Conservation (phyloP, 2,113 vertebrate genomes). For the Enhydra lutris region DNA sequence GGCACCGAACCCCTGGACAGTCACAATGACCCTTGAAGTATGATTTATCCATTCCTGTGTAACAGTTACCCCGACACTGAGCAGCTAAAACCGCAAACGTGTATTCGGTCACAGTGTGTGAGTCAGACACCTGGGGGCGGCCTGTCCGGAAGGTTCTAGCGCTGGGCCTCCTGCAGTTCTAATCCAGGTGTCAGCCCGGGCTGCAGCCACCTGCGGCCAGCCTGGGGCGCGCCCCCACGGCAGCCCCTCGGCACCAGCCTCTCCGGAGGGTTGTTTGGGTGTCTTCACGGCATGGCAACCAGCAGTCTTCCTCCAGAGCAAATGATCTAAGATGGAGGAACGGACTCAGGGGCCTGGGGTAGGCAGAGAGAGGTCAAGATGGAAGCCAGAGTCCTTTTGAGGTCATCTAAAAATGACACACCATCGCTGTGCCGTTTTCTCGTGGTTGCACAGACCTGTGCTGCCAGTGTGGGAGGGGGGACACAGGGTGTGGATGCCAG, state of each 20-base stretch:
- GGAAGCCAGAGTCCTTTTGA: neutral
- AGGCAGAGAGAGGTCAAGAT: neutral
- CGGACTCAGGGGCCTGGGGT: neutral
- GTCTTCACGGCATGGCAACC: neutral
- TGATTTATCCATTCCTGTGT: neutral
- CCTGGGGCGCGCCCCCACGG: neutral
- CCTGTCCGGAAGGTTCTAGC: neutral
- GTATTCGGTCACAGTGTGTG: fast-evolving
- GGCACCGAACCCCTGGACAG: fast-evolving
- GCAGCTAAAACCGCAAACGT: neutral
- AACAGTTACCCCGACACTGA: neutral
- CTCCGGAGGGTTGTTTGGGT: neutral
- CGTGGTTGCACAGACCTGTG: fast-evolving
- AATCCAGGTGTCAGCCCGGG: neutral
- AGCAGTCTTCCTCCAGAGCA: neutral
- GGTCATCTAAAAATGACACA: fast-evolving
- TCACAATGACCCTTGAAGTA: neutral
- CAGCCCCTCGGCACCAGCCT: neutral
- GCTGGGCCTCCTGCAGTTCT: neutral
- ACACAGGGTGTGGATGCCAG: fast-evolving
- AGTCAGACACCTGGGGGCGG: neutral
- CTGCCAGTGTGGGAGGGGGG: neutral
- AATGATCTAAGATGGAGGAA: fast-evolving
- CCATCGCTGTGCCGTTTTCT: fast-evolving
- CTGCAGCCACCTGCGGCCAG: neutral